Conservation (phyloP, 2,888 invertebrate species). For the Apamea sordens region DNA sequence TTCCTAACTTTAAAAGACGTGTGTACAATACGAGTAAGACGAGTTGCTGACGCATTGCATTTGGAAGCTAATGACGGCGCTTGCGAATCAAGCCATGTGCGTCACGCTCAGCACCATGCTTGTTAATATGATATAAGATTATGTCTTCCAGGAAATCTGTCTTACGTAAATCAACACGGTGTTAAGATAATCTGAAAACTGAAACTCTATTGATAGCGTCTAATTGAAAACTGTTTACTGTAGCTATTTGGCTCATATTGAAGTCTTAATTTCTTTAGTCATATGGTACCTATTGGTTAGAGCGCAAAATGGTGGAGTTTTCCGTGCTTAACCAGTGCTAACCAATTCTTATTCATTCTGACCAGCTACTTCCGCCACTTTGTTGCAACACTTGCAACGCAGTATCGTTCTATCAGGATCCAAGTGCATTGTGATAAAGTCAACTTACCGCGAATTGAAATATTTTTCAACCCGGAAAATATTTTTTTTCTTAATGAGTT, state of each 20-base stretch:
- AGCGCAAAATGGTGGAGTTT: background rate
- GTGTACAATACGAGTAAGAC: conserved; percentile 12
- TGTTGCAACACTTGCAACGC: background rate
- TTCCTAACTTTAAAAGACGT: conserved; percentile 5
- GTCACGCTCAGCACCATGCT: conserved; percentile 30
- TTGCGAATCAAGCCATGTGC: conserved; percentile 32
- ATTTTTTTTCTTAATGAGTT: background rate
- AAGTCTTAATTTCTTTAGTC: background rate
- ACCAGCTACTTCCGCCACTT: background rate
- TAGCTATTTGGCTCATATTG: background rate
- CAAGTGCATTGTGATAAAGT: background rate
- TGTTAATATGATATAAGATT: conserved; percentile 23
- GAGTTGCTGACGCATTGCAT: conserved; percentile 30
- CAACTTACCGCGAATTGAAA: background rate
- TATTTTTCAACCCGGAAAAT: background rate
- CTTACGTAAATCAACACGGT: conserved; percentile 8
- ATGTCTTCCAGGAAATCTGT: conserved; percentile 23
- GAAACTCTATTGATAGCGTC: background rate
- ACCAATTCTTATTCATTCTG: background rate
- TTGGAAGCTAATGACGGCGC: conserved; percentile 29
- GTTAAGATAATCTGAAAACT: background rate
- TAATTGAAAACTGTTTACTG: background rate
- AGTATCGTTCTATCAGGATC: background rate
- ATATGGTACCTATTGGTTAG: background rate
- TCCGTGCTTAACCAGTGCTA: background rate